These are phyloP conservation scores for Haemorhous mexicanus DNA, from an alignment of 2,113 vertebrate genomes.

Conservation along the genomic window DNA sequence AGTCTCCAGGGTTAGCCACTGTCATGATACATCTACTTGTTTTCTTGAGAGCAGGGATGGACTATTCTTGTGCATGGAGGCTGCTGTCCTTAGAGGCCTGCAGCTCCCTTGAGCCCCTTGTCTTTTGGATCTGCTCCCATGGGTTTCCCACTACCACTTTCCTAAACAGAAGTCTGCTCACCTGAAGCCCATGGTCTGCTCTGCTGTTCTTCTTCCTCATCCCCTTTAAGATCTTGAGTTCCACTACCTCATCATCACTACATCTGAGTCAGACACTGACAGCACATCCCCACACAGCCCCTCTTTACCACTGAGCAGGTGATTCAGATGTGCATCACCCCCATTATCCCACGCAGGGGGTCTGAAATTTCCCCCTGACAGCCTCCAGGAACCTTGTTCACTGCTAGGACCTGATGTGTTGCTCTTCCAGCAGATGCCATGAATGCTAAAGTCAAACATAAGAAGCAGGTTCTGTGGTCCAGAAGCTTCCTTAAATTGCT, in stretches of 20 bases:
- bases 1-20: not conserved
- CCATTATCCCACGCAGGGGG: rapidly evolving
- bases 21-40: not conserved
- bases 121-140: not conserved
- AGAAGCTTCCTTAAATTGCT: not conserved
- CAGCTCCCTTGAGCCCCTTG: not conserved
- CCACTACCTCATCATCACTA: not conserved
- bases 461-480: not conserved
- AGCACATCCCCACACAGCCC: not conserved
- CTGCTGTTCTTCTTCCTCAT: not conserved
- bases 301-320: not conserved
- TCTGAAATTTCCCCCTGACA: not conserved
- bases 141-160: not conserved
- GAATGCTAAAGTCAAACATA: rapidly evolving
- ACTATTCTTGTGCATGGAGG: not conserved
- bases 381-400: not conserved
- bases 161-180: not conserved
- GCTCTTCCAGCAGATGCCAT: not conserved
- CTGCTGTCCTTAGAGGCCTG: not conserved
- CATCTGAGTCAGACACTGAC: not conserved
- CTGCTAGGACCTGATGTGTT: not conserved
- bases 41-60: not conserved
- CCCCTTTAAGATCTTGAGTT: not conserved
- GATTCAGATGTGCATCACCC: not conserved
- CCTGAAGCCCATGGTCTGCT: not conserved